phyloP scores from a whole-genome alignment of 2,113 vertebrate species.

The Athene noctua region DNA sequence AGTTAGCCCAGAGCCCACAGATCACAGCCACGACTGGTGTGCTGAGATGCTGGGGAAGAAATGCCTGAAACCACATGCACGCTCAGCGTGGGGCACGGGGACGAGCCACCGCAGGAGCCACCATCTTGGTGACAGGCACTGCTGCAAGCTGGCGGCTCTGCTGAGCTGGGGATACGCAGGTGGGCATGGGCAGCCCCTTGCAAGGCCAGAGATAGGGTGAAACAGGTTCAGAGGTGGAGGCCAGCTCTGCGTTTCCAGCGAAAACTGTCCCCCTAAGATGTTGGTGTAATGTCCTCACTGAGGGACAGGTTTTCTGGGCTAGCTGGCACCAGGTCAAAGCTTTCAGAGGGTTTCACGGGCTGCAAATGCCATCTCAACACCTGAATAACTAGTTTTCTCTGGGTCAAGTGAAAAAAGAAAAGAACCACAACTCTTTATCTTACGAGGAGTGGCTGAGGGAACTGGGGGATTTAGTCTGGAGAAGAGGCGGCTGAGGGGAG shows the following conservation, averaged over 20 bases:
- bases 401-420: not conserved
- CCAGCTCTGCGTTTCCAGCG: not conserved
- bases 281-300: accelerated
- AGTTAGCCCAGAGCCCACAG: not conserved
- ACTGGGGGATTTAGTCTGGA: too few species aligned
- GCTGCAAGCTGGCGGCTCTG: not conserved
- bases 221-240: not conserved
- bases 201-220: not conserved
- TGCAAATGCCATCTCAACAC: not conserved
- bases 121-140: not conserved
- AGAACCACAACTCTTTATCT: too few species aligned
- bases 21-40: not conserved
- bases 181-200: not conserved
- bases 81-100: accelerated
- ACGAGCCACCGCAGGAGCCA: accelerated
- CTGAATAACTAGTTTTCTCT: not conserved
- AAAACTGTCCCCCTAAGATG: accelerated
- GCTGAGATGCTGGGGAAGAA: not conserved
- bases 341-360: not conserved
- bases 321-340: not conserved
- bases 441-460: too few species aligned
- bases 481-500: too few species aligned
- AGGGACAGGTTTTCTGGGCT: not conserved
- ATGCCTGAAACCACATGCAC: not conserved
- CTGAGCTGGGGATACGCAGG: not conserved